Base-by-base conservation (phyloP, 2,797 vertebrate species). In the Holocentrus rufus region DNA sequence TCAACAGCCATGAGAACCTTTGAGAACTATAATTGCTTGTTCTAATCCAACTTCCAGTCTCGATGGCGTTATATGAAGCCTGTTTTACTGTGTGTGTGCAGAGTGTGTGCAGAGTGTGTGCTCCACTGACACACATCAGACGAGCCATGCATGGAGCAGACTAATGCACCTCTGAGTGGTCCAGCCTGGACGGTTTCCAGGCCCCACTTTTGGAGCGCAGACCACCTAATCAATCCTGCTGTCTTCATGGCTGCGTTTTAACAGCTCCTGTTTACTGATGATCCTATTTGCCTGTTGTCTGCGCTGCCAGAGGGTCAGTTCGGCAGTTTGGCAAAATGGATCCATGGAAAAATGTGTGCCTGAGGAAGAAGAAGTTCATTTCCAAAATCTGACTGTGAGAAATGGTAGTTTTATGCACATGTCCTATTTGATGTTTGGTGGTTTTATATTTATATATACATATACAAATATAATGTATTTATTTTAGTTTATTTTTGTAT, bases 81-180 rank as follows among this genome's bases (percentile, higher is more conserved):
- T 34, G 2, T 49, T 42, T 59, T 17, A 36, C 25, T 59, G 31
- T 58, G 42, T 58, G 42, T 30, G n/a, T 31, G 25, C 56, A 22
- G 31, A 18, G 20, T 20, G 42, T 30, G n/a, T 31, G 25, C 56
- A 22, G 31, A 14, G 20, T 20, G 42, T 65, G 7, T 57, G 57
- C 71, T 46, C 23, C 20, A 30, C 15, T 72, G 59, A 62, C 52
- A 63, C 56, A 54, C 36, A 58, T 55, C 61, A 52, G 25, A n/a
- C 65, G 34, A 59, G 55, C 22, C 25, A 31, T 30, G 23, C 14
- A 11, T 60, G 49, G 31, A 71, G 49, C 31, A 13, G 22, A 56
- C 53, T 54, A 50, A 79, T 62, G 60, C 42, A 47, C 20, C 36
- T 55, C 25, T 60, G 18, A 69, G 49, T 62, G 55, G 44, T 66